Evolutionary conservation across 2,113 vertebrate genomes (phyloP), one percentile per base, ranked within the genome.

Genomic region (Alethe diademata): DNA sequence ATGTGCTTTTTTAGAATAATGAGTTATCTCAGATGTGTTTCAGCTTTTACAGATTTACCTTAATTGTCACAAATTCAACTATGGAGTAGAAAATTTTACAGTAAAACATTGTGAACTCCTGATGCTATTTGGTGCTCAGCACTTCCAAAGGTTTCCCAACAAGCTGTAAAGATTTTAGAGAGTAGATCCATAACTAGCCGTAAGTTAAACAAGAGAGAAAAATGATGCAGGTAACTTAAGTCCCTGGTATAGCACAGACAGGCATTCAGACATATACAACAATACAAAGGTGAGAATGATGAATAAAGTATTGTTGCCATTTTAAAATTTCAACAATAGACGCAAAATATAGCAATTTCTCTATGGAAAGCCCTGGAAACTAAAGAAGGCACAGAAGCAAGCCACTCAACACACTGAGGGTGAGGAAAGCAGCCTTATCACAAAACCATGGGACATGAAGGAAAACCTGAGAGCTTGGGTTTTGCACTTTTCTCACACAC

Each of bases 361-460:
- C 61, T 50, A 13, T 16, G 26, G 28, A 78, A 78, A 91, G 3
- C 6, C 13, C 19, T 56, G 22, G 35, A 36, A 73, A 65, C 38
- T 56, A 80, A 35, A 69, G 28, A 48, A 83, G 14, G 56, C 38
- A 80, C 26, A 70, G 19, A 60, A 78, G 29, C 19, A 76, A 90
- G 38, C 35, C 33, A 64, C 51, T 51, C 29, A 36, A 69, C 45
- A 60, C 43, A 61, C 5, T 10, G 7, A 85, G 11, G 7, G 5
- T 23, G 28, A 84, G 18, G 53, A 82, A 81, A 73, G 40, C 14
- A 92, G 40, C 11, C 29, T 47, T 47, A 43, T 35, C 48, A 66
- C 26, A 54, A 24, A 54, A 48, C 29, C 28, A 28, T 0, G 4
- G 19, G 36, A 13, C 0, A 0, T 7, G 18, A 91, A 64, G 31